These are phyloP conservation scores for Coenobita brevimanus DNA, from an alignment of 1,140 invertebrate species.

Conservation along the genomic window DNA sequence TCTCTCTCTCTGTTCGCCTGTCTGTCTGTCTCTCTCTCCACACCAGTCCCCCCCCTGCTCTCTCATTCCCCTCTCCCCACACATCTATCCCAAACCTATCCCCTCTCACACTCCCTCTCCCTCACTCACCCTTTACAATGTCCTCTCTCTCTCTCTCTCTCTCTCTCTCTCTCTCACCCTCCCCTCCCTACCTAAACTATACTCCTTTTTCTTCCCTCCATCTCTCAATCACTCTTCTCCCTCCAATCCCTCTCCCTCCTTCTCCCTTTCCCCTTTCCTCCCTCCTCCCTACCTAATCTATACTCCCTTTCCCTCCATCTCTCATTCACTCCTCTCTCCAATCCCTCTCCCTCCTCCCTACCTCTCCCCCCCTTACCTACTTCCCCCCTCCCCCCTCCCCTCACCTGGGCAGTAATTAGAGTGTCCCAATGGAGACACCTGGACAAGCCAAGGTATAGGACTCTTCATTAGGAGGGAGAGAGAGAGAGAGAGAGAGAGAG, in stretches of 20 bases:
- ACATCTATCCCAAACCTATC: no score
- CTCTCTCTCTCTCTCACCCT: neutral
- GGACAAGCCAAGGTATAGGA: neutral
- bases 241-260: neutral
- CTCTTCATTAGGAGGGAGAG: neutral
- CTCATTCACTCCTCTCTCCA: neutral
- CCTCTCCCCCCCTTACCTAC: neutral
- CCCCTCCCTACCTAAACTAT: neutral
- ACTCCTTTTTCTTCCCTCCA: neutral
- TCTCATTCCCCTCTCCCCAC: no score
- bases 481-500: conserved; percentile 6
- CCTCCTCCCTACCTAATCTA: neutral
- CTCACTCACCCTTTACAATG: no score
- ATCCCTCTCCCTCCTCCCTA: neutral
- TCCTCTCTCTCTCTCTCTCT: neutral
- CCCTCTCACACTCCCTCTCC: no score
- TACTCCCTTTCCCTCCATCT: neutral
- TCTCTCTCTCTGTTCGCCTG: no score
- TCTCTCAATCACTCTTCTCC: neutral
- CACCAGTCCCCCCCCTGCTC: no score
- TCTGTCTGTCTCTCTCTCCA: no score
- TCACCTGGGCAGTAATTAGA: no score
- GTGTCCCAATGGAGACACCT: no score
- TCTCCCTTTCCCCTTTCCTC: neutral
- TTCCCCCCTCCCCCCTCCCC: neutral